Conservation (phyloP, 2,113 vertebrate species). For the Perca flavescens region DNA sequence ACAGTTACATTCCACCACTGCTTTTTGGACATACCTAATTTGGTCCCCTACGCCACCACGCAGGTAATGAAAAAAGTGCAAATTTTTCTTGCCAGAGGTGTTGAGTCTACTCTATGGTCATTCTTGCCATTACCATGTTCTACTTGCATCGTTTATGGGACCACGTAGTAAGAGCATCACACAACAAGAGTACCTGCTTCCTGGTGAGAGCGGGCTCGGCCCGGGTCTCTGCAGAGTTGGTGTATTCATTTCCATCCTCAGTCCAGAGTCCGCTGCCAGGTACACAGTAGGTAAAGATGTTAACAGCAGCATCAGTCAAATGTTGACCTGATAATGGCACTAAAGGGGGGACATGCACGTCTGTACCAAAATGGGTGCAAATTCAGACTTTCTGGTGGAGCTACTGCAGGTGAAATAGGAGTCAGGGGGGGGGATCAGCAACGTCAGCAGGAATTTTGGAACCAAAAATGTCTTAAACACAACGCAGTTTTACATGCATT, state of each 20-base stretch:
- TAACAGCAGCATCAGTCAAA: too few species aligned
- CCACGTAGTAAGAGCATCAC: background rate
- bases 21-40: too few species aligned
- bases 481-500: background rate
- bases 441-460: too few species aligned
- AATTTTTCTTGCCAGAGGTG: background rate
- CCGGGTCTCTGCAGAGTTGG: background rate
- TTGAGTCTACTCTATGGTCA: background rate
- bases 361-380: background rate
- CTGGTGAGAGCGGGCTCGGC: background rate
- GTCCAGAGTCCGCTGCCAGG: background rate
- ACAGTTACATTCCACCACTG: too few species aligned
- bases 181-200: background rate
- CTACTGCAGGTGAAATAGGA: too few species aligned
- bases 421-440: too few species aligned
- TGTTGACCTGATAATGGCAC: too few species aligned
- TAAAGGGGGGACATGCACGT: background rate
- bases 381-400: too few species aligned
- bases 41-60: too few species aligned
- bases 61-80: too few species aligned
- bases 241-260: background rate
- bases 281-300: too few species aligned
- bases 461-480: background rate
- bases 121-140: background rate
- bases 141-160: too few species aligned